A percentile compares a stretch with the other conserved stretches of the same genome.
Conservation (phyloP, 2,888 invertebrate species). For the Eueremaeus valkanovi region DNA sequence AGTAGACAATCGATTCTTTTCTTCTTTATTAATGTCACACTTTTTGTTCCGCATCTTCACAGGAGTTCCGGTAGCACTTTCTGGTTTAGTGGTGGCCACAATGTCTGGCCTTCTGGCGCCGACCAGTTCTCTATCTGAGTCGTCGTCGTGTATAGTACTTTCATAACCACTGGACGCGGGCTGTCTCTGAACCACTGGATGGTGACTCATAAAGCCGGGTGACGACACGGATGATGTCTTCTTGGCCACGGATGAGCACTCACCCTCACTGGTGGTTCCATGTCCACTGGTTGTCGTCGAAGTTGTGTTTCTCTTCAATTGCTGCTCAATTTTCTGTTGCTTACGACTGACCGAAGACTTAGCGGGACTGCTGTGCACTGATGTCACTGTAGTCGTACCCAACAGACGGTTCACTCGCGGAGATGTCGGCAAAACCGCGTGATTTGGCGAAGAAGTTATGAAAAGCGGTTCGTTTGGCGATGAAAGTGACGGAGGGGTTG, state of each 20-base stretch:
- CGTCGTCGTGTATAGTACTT: slow-evolving; percentile 40
- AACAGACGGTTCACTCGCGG: slow-evolving; percentile 39
- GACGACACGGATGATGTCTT: slow-evolving; percentile 13
- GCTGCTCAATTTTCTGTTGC: slow-evolving; percentile 19
- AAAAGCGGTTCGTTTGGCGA: slow-evolving; percentile 20
- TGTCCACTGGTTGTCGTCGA: slow-evolving; percentile 42
- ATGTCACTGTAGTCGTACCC: neutral
- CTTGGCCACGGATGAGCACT: slow-evolving; percentile 38
- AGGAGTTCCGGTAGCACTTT: slow-evolving; percentile 1
- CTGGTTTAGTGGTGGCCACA: neutral
- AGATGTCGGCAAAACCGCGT: slow-evolving; percentile 37
- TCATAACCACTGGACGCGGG: slow-evolving; percentile 41
- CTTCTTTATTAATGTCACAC: slow-evolving; percentile 13
- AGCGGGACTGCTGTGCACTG: slow-evolving; percentile 12
- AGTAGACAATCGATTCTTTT: slow-evolving; percentile 24
- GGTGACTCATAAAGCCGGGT: slow-evolving; percentile 4
- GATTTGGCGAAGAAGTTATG: slow-evolving; percentile 26
- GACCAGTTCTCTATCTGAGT: slow-evolving; percentile 34
- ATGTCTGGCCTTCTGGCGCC: slow-evolving; percentile 5
- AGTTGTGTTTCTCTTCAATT: slow-evolving; percentile 40
- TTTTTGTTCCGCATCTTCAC: slow-evolving; percentile 30
- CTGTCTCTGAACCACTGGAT: slow-evolving; percentile 23
- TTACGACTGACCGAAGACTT: slow-evolving; percentile 29
- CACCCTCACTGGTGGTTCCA: slow-evolving; percentile 42
- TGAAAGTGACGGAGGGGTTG: neutral